Base-by-base conservation (phyloP, 2,113 vertebrate genomes). In the Embiotoca jacksoni region DNA sequence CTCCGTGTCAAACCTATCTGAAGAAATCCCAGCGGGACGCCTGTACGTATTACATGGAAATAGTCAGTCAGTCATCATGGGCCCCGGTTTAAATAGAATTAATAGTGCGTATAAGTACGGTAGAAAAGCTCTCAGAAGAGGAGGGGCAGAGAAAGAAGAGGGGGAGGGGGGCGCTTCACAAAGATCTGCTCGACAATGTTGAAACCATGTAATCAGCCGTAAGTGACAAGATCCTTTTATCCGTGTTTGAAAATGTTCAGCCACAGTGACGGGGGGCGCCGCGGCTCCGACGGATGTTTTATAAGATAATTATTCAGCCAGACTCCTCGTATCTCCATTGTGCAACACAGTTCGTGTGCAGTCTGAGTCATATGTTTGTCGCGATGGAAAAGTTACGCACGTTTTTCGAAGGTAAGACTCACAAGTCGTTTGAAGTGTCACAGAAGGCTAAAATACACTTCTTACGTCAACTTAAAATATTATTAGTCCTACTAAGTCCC, bases 31-130 rank as follows among this genome's bases (percentile, higher is more conserved):
- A 66, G 30, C 3, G 53, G 78, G 55, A 78, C 32, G 1, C 11
- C 1, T 30, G 33, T 2, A 13, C 66, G 73, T 58, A 66, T 70
- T 54, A 62, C 58, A 72, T 66, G 53, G 47, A 75, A 72, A 58
- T n/a, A 76, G 44, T 67, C 56, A 62, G 41, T 78, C 59, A 61
- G 57, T 74, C 84, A 75, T 77, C 46, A 69, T 1, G 30, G 23
- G 13, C 41, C 23, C 41, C 30, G 41, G 32, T 66, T 82, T 67
- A 53, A 83, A 80, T 37, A 41, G 44, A 77, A 72, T 68, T 63
- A 80, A 74, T 41, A 63, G 9, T 39, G 54, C 37, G 49, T 23
- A 23, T 23, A 6, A 75, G 1, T 7, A 13, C 0, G 3, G 36
- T 35, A n/a, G 64, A 13, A 47, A 81, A 61, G 59, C 50, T 72